Percentiles rank a stretch among this genome's conserved stretches.
These are phyloP conservation scores for Eulemur coronatus DNA, from an alignment of 2,797 vertebrate genomes.

Conservation along the genomic window DNA sequence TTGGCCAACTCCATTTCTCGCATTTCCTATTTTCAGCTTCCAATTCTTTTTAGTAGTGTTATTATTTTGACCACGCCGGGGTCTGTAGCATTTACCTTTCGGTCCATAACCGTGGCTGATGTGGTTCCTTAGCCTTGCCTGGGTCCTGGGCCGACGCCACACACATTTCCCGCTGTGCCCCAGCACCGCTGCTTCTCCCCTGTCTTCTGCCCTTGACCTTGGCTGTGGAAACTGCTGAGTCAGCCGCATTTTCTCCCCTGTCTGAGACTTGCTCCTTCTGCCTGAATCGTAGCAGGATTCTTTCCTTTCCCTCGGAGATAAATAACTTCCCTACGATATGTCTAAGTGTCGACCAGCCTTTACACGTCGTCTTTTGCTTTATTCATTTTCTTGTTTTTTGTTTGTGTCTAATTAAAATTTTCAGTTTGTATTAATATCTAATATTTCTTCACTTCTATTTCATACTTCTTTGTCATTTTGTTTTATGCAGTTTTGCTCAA, in stretches of 20 bases:
- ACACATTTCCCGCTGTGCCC: not conserved
- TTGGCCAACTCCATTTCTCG: not conserved
- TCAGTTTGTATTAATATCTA: not conserved
- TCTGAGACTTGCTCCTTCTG: not conserved
- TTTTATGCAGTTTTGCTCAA: not conserved
- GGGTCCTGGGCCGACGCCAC: accelerated
- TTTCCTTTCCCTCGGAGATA: not conserved
- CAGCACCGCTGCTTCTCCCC: no score
- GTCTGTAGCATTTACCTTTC: not conserved
- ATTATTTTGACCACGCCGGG: not conserved
- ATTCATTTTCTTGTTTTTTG: not conserved
- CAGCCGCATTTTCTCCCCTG: not conserved
- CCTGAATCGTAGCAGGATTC: not conserved
- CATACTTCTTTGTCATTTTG: not conserved
- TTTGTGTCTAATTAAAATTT: not conserved
- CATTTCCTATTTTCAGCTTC: not conserved
- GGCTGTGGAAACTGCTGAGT: not conserved
- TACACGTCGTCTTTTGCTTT: not conserved
- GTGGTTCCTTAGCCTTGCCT: not conserved
- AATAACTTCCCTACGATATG: not conserved
- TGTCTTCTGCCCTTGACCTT: no score
- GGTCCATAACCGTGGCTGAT: not conserved
- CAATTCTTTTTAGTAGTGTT: not conserved
- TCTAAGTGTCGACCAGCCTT: not conserved
- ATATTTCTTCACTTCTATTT: not conserved